Base-by-base conservation (phyloP, 1,140 invertebrate species). In the Ephestia elutella region DNA sequence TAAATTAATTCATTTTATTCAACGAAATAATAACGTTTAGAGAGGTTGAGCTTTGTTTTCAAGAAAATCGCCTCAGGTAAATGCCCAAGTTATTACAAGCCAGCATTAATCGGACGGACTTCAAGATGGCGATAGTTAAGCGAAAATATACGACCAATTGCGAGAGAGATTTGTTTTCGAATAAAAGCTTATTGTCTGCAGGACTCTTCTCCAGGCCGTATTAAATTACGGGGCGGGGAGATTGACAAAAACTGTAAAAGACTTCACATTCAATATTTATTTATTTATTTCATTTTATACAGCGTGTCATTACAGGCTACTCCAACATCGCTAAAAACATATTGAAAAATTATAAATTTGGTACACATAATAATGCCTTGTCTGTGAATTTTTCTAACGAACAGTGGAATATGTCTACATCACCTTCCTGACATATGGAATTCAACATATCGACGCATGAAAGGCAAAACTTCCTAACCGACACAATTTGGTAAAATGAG, bases 201-300 rank as follows among this genome's bases (percentile, higher is more conserved):
- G 60, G 49, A 58, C 49, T 44, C 48, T 65, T 32, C 28, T 63
- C 44, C 56, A 55, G 60, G 61, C 58, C 25, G 68, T 71, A 73
- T 73, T 73, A 69, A 70, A 75, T 75, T 75, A 71, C 66, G 56
- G 20, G 59, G 54, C 54, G 44, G 30, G 60, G 58, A 57, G 57
- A 64, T 75, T 70, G 55, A 70, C 56, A 70, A 75, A 68, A 69
- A 72, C 67, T 68, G 66, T 72, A 70, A 75, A 75, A 72, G 71
- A 68, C 61, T 73, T 75, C 65, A 66, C 65, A 68, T 72, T 68
- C 68, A 25, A 25, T 25, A 71, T n/a, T n/a, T n/a, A n/a, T n/a
- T n/a, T n/a, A n/a, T n/a, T n/a, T n/a, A n/a, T n/a, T n/a, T n/a
- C n/a, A n/a, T n/a, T n/a, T n/a, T n/a, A 73, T 71, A 73, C 71